Evolutionary conservation across 2,888 invertebrate species (phyloP).

Genomic region (Aelia acuminata): DNA sequence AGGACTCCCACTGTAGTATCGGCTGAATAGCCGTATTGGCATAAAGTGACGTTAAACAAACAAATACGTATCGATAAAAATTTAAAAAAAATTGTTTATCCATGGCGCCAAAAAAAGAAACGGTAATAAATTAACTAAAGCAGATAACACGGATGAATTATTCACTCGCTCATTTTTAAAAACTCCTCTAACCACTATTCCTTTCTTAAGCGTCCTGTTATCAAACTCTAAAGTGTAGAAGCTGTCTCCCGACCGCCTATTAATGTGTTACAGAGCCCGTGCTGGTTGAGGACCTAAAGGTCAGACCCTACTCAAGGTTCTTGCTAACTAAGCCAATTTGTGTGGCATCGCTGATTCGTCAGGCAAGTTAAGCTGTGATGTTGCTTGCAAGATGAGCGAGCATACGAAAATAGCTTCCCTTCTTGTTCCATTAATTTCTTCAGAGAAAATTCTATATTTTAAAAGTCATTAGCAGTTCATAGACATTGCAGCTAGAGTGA

Average conservation of each 20-base stretch:
- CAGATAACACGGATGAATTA: no score
- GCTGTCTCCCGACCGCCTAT: not conserved
- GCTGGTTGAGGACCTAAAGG: not conserved
- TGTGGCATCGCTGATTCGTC: not conserved
- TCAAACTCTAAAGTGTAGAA: not conserved
- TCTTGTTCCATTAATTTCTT: not conserved
- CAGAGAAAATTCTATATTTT: not conserved
- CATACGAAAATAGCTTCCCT: not conserved
- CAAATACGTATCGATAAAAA: no score
- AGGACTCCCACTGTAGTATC: no score
- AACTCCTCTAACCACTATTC: not conserved
- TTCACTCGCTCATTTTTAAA: no score
- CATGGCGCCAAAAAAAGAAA: no score
- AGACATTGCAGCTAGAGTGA: no score
- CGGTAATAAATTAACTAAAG: no score
- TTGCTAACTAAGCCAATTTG: not conserved
- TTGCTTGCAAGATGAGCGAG: not conserved
- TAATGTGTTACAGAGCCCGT: not conserved
- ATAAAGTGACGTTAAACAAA: no score
- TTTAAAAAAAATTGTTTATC: no score
- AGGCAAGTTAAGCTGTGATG: not conserved
- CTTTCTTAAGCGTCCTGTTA: not conserved
- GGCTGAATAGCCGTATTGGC: no score
- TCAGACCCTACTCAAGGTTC: not conserved
- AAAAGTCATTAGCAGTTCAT: no score